Base-by-base conservation (phyloP, 2,113 vertebrate species). In the Carettochelys insculpta region DNA sequence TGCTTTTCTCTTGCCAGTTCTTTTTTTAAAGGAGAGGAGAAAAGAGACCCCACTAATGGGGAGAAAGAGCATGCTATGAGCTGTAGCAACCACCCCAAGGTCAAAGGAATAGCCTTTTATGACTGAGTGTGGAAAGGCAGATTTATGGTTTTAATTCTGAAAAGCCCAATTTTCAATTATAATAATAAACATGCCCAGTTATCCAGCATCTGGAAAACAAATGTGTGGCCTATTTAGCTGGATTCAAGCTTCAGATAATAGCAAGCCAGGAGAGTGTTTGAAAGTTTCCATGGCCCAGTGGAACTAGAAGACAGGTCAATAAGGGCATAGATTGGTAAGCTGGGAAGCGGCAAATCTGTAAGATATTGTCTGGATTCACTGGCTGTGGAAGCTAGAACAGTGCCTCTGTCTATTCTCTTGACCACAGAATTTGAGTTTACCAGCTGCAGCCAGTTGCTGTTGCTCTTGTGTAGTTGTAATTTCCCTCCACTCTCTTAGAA, bases 41-140 rank as follows among this genome's bases (percentile, higher is more conserved):
- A 12, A 71, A 86, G 87, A 2, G 0, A 73, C 53, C 50, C 71
- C 71, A 27, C 14, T 7, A 45, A 45, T 75, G 41, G 71, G 27
- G 24, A 45, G 11, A 12, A 4, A 1, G 54, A 1, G 14, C 17
- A 0, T 3, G 0, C 0, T 52, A 6, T 9, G 0, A 65, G 10
- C 24, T 2, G 2, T 11, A 29, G 1, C 4, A 12, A 13, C 38
- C 2, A 5, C 11, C 22, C 86, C 0, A 0, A 4, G 45, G 6
- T 0, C 0, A 1, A 53, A 73, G 47, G 1, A 0, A 27, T 1
- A 8, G n/a, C 53, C 45, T 6, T 9, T 17, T 5, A 1, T 16
- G 48, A 29, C 31, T 13, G 0, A 47, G 76, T 19, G 41, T 38
- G 61, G 50, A 1, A 24, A n/a, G 17, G 24, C 24, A 75, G 41